phyloP scores from a whole-genome alignment of 35 echinoderm and acorn worm species.

The Stichopus chloronotus region DNA sequence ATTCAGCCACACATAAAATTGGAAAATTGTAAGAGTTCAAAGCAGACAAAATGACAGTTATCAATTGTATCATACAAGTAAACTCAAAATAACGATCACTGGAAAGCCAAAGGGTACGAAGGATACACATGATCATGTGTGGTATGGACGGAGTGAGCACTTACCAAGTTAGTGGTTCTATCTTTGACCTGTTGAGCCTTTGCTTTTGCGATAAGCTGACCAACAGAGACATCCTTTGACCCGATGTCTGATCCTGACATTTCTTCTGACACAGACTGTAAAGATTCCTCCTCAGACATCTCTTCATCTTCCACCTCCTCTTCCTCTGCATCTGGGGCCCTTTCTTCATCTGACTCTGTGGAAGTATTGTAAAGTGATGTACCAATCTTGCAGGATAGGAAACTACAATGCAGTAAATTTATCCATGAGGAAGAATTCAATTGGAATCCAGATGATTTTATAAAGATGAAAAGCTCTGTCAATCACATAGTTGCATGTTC shows the following conservation, averaged over 20 bases:
- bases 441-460: too few species aligned
- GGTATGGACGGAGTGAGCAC: neutral
- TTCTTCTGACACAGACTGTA: constrained; percentile 20
- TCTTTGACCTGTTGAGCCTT: constrained; percentile 55
- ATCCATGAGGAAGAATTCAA: too few species aligned
- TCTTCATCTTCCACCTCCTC: constrained; percentile 65
- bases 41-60: too few species aligned
- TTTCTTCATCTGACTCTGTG: constrained; percentile 29
- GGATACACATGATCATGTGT: neutral
- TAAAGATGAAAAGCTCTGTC: too few species aligned
- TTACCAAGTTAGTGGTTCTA: constrained; percentile 25
- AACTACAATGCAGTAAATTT: too few species aligned
- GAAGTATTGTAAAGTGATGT: neutral
- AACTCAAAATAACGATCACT: too few species aligned
- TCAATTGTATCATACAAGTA: too few species aligned
- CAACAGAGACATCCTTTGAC: constrained; percentile 57
- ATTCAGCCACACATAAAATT: too few species aligned
- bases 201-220: constrained; percentile 78
- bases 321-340: constrained; percentile 51
- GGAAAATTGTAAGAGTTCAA: too few species aligned
- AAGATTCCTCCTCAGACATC: constrained; percentile 52
- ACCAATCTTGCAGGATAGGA: too few species aligned
- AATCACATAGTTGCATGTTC: too few species aligned
- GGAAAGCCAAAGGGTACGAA: neutral
- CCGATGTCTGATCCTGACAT: constrained; percentile 64